These are phyloP conservation scores for Plecturocebus donacophilus DNA, from an alignment of 2,113 vertebrate species.

Conservation along the genomic window DNA sequence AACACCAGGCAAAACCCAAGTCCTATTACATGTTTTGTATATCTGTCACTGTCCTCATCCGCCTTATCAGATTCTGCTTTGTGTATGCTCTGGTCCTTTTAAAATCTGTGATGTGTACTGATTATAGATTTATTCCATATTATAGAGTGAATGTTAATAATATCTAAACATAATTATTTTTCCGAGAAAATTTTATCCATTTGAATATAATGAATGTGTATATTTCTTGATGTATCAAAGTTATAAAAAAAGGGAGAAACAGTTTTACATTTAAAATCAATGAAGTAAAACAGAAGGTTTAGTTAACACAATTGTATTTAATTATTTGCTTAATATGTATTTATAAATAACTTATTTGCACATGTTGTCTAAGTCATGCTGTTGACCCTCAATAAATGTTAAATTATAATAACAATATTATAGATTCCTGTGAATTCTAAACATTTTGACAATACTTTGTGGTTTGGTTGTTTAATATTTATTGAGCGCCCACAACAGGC, in stretches of 20 bases:
- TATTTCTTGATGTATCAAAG: constrained; percentile 39
- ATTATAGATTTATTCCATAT: neutral
- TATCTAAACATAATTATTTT: neutral
- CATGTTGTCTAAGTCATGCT: constrained; percentile 62
- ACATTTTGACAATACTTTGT: constrained; percentile 25
- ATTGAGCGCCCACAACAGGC: constrained; percentile 76
- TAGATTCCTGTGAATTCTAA: constrained; percentile 73
- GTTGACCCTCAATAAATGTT: constrained; percentile 83
- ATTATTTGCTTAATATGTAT: constrained; percentile 28
- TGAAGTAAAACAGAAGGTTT: constrained; percentile 32
- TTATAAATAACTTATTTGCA: constrained; percentile 46
- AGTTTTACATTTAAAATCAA: constrained; percentile 33
- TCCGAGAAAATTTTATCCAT: neutral
- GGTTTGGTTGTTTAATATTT: constrained; percentile 76
- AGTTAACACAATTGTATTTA: constrained; percentile 55
- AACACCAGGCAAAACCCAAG: neutral
- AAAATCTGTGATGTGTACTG: constrained; percentile 38
- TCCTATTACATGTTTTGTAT: neutral
- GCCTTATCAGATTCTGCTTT: neutral
- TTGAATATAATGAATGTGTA: constrained; percentile 55
- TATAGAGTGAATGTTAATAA: constrained; percentile 46
- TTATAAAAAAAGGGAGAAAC: neutral
- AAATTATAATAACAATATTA: constrained; percentile 61
- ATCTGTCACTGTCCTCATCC: neutral
- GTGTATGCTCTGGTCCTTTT: neutral